phyloP scores from a whole-genome alignment of 2,113 vertebrate genomes.

The Microcebus tavaratra region DNA sequence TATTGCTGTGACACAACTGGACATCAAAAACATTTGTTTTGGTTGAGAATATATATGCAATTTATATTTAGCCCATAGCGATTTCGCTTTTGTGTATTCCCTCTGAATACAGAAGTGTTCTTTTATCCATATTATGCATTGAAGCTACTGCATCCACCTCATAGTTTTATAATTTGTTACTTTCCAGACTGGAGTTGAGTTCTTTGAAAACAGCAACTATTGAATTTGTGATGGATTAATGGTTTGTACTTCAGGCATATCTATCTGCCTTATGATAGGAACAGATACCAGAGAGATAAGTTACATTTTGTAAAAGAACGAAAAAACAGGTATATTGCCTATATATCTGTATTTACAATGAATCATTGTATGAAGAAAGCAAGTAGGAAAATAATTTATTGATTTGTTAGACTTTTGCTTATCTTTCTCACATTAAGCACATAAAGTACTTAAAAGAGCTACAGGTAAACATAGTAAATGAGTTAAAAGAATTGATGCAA shows the following conservation, averaged over 20 bases:
- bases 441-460: not conserved
- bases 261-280: not conserved
- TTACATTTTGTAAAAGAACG: not conserved
- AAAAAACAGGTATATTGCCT: not conserved
- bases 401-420: not conserved
- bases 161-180: conserved; percentile 25
- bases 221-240: not conserved
- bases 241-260: not conserved
- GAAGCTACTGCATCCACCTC: not conserved
- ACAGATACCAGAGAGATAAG: not conserved
- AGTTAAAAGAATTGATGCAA: not conserved
- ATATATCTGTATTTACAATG: not conserved
- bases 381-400: not conserved
- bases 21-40: not conserved
- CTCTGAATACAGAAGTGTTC: not conserved
- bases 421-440: not conserved
- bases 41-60: not conserved
- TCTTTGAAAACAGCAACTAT: not conserved
- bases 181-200: not conserved
- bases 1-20: not conserved
- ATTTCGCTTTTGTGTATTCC: not conserved
- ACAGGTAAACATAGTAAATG: not conserved
- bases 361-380: not conserved
- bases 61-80: not conserved
- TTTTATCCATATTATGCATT: not conserved